Evolutionary conservation across 1,140 invertebrate species (phyloP).

Genomic region (Potamilus streckersoni): DNA sequence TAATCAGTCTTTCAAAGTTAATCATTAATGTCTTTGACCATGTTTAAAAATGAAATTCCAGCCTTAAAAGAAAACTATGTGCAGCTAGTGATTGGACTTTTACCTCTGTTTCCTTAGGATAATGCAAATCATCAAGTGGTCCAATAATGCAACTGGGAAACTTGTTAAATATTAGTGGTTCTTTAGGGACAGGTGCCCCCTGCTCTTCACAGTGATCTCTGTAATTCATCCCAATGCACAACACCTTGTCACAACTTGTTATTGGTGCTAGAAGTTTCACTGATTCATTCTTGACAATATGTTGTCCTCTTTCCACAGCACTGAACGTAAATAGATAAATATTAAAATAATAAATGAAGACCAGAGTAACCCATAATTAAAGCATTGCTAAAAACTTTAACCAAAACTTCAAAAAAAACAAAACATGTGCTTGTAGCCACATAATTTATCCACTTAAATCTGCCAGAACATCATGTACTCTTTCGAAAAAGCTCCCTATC

Average conservation of each 20-base stretch:
- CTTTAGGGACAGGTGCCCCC: constrained; percentile 76
- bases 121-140: constrained; percentile 78
- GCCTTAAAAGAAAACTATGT: no score
- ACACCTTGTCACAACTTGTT: constrained; percentile 79
- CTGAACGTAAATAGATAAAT: constrained; percentile 33
- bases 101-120: constrained; percentile 75
- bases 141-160: constrained; percentile 83
- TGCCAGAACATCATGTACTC: no score
- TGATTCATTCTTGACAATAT: constrained; percentile 40
- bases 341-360: neutral
- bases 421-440: no score
- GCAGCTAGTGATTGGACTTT: neutral
- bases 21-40: no score
- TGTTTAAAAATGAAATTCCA: no score
- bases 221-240: constrained; percentile 85
- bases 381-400: no score
- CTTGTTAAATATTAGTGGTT: constrained; percentile 85
- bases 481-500: no score
- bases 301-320: constrained; percentile 43
- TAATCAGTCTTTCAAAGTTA: no score
- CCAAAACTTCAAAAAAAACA: no score
- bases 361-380: no score
- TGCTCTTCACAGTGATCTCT: constrained; percentile 84
- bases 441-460: no score
- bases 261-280: constrained; percentile 71